Evolutionary conservation across 1,140 invertebrate species (phyloP), one percentile per base, ranked within the genome.

Genomic region (Bombus superbus): DNA sequence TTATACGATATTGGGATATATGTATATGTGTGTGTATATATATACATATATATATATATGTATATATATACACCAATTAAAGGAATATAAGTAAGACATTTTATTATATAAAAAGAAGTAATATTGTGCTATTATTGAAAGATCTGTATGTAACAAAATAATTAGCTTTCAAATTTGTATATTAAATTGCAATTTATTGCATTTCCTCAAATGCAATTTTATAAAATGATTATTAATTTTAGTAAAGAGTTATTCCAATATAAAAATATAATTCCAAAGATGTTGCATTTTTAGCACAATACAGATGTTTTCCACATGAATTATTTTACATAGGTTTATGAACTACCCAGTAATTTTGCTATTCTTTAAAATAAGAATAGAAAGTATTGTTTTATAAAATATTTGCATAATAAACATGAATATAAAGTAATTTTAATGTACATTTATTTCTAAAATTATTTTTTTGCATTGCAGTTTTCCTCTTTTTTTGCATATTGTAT

Each of bases 371-470:
- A 85, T 81, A 44, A 79, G 84, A 77, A 59, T 85, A 57, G 64
- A 80, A 83, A 38, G 44, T 22, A 83, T 83, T 89, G 76, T 88
- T 86, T 81, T 91, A 80, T 89, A 86, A 90, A 91, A 44, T 71
- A 85, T 89, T 87, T 81, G 78, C 81, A 77, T 81, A 91, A 91
- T 81, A 79, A 89, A 89, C 62, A 87, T 89, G 89, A 81, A 88
- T 87, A 83, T 83, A 88, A 91, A 66, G n/a, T 77, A 73, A 66
- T 76, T 79, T 79, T 35, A 88, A 86, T 69, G 83, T 79, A 86
- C 86, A 78, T 62, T 77, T 79, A n/a, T 90, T 80, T 85, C 32
- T 69, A 13, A 57, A 13, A 62, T 62, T 28, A 69, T 32, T 32
- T 32, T 32, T 32, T 59, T 77, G 28, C 59, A 57, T 79, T 66